phyloP scores from a whole-genome alignment of 2,888 invertebrate genomes.

The Herminia tarsipennalis region DNA sequence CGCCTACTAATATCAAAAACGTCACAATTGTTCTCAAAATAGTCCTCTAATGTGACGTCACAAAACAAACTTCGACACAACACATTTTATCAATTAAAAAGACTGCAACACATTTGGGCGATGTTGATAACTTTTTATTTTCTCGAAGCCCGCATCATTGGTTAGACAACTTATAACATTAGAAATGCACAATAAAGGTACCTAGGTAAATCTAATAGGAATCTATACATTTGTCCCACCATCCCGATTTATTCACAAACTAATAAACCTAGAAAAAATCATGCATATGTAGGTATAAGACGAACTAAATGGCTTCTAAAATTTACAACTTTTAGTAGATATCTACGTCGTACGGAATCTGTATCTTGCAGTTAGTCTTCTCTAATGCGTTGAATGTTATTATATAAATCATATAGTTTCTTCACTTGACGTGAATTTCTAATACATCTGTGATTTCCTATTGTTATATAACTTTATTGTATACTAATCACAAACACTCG shows the following conservation, averaged over 20 bases:
- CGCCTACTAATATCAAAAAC: no score
- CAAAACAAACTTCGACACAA: no score
- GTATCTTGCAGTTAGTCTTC: not conserved
- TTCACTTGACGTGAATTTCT: conserved; percentile 46
- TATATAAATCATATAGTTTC: conserved; percentile 38
- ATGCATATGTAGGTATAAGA: no score
- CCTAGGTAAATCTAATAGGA: conserved; percentile 58
- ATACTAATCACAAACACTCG: conserved; percentile 18
- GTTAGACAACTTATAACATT: not conserved
- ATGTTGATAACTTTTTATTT: no score
- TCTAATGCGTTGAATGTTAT: not conserved
- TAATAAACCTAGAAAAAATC: not conserved
- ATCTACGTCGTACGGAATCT: no score
- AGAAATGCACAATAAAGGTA: conserved; percentile 54
- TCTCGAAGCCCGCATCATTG: conserved; percentile 10
- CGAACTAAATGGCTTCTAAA: no score
- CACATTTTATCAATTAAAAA: no score
- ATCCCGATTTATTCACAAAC: conserved; percentile 23
- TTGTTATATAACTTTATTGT: conserved; percentile 26
- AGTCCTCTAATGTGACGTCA: no score
- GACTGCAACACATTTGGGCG: no score
- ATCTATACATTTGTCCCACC: conserved; percentile 46
- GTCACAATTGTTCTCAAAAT: no score
- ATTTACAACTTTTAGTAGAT: no score
- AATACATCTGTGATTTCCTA: conserved; percentile 31